Percentiles rank a stretch among this genome's conserved stretches.
These are phyloP conservation scores for Netelia inedita DNA, from an alignment of 2,888 invertebrate species.

Conservation along the genomic window DNA sequence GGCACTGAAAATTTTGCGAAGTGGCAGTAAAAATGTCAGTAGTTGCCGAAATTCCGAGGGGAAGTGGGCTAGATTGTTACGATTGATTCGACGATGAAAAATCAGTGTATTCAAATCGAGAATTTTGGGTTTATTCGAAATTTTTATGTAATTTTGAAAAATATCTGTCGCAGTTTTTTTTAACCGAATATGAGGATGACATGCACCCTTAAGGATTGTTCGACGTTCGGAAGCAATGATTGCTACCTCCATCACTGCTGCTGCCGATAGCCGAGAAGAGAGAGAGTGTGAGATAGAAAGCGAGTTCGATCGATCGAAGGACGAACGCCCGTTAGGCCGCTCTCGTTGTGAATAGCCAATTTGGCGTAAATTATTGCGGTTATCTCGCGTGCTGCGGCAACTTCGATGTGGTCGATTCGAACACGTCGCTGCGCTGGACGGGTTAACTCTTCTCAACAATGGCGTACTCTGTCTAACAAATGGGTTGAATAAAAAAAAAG, in stretches of 20 bases:
- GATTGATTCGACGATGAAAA: background rate
- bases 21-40: too few relatives aligned
- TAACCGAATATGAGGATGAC: too few relatives aligned
- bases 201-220: slow-evolving; percentile 8
- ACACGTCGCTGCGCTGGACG: background rate
- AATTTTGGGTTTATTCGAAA: background rate
- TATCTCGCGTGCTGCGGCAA: slow-evolving; percentile 44
- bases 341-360: slow-evolving; percentile 60
- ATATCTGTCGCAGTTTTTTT: background rate
- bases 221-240: slow-evolving; percentile 26
- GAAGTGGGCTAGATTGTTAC: too few relatives aligned
- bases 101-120: background rate
- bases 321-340: slow-evolving; percentile 18
- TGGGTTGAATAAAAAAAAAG: too few relatives aligned
- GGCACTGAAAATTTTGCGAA: too few relatives aligned
- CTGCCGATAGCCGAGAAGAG: background rate
- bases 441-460: background rate
- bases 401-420: slow-evolving; percentile 28
- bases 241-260: background rate
- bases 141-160: background rate
- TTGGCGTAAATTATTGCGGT: slow-evolving; percentile 62
- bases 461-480: background rate
- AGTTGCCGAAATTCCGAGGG: too few relatives aligned
- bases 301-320: slow-evolving; percentile 52
- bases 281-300: slow-evolving; percentile 48